A percentile compares a stretch with the other conserved stretches of the same genome.
phyloP scores from a whole-genome alignment of 2,113 vertebrate genomes.

The Atrichornis clamosus region DNA sequence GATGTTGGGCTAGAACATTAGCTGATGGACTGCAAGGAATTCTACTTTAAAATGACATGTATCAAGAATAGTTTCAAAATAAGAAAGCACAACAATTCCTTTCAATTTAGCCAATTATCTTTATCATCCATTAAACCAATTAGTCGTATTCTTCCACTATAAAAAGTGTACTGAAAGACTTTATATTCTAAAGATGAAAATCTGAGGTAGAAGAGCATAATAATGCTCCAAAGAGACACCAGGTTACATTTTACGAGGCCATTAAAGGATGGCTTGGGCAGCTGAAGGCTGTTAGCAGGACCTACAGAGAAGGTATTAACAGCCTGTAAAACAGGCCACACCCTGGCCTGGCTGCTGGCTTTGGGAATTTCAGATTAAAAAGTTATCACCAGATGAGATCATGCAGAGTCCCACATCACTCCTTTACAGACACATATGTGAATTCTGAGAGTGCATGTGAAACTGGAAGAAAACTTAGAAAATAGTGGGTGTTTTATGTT shows the following conservation, averaged over 20 bases:
- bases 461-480: neutral
- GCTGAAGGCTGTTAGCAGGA: neutral
- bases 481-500: neutral
- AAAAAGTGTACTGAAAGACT: neutral
- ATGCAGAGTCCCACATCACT: neutral
- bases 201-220: neutral
- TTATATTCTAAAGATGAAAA: neutral
- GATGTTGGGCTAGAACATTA: neutral
- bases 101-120: neutral
- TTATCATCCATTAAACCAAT: neutral
- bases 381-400: neutral
- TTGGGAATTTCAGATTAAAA: neutral
- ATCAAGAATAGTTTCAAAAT: neutral
- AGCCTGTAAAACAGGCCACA: neutral
- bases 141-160: neutral
- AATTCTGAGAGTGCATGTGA: neutral
- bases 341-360: neutral
- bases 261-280: neutral
- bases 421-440: neutral
- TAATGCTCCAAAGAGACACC: slow-evolving; percentile 9
- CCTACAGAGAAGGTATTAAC: neutral
- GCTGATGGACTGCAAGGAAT: neutral
- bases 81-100: neutral
- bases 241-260: neutral
- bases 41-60: neutral